A percentile compares a stretch with the other conserved stretches of the same genome.
Conservation (phyloP, 2,888 invertebrate genomes). For the Achlya flavicornis region DNA sequence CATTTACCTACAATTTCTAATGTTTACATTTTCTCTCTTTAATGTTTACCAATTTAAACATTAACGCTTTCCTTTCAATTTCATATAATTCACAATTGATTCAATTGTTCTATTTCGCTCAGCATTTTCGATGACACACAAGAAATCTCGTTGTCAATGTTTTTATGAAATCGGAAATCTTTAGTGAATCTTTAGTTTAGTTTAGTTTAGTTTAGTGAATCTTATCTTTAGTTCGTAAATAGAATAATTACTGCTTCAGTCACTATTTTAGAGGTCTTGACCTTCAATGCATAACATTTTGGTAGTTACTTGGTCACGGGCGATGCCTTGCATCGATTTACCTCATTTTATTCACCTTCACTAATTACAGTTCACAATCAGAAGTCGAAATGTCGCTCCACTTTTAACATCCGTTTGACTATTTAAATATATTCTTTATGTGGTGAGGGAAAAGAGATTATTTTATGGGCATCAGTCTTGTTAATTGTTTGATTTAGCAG, state of each 20-base stretch:
- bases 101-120: not conserved
- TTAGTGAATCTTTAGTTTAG: not conserved
- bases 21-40: slow-evolving; percentile 37
- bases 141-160: not conserved
- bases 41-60: slow-evolving; percentile 38
- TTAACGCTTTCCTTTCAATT: slow-evolving; percentile 38
- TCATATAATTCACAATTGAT: slow-evolving; percentile 3
- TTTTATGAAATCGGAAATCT: not conserved
- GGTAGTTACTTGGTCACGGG: slow-evolving; percentile 46
- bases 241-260: slow-evolving; percentile 17
- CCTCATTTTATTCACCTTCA: slow-evolving; percentile 46
- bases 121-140: no score
- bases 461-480: not conserved
- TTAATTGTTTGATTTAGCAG: not conserved
- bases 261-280: slow-evolving; percentile 36
- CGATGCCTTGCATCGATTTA: slow-evolving; percentile 43
- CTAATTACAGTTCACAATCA: slow-evolving; percentile 34
- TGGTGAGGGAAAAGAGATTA: not conserved
- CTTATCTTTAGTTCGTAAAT: not conserved
- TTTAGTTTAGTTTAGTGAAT: no score
- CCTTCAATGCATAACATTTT: slow-evolving; percentile 49
- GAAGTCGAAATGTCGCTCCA: slow-evolving; percentile 27
- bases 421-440: not conserved
- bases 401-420: slow-evolving; percentile 22
- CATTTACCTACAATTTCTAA: slow-evolving; percentile 36